Conservation (phyloP, 35 echinoderm and acorn worm genomes). For the Strongylocentrotus purpuratus region DNA sequence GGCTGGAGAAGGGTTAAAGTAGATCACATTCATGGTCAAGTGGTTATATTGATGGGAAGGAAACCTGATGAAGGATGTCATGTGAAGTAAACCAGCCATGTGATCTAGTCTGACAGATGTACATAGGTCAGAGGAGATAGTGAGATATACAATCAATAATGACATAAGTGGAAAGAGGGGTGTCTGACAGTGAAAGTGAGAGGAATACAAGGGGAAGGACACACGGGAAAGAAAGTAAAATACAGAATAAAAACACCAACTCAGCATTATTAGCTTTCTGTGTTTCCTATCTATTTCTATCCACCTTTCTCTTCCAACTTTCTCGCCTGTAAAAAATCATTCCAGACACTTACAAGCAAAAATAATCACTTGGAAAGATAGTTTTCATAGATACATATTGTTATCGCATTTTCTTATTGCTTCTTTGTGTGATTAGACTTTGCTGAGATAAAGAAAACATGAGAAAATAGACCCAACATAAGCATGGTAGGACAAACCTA, state of each 20-base stretch:
- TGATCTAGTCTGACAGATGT: neutral
- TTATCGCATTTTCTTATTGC: no score
- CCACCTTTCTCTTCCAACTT: no score
- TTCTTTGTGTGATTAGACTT: no score
- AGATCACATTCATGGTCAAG: neutral
- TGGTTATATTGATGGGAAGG: neutral
- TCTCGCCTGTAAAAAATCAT: no score
- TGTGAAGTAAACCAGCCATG: neutral
- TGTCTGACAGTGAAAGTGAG: neutral
- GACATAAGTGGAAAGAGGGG: neutral
- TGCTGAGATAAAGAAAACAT: no score
- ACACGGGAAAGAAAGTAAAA: neutral
- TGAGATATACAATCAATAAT: neutral
- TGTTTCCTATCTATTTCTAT: no score
- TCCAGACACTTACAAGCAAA: no score
- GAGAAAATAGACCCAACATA: no score
- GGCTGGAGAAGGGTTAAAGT: neutral
- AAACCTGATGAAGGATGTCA: neutral
- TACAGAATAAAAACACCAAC: neutral
- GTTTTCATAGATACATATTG: no score
- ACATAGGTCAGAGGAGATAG: neutral
- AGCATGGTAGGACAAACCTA: no score
- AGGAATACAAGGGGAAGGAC: neutral
- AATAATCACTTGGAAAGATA: no score
- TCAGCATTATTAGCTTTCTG: neutral